Evolutionary conservation across 2,797 vertebrate species (phyloP).

Genomic region (Ceryle rudis): DNA sequence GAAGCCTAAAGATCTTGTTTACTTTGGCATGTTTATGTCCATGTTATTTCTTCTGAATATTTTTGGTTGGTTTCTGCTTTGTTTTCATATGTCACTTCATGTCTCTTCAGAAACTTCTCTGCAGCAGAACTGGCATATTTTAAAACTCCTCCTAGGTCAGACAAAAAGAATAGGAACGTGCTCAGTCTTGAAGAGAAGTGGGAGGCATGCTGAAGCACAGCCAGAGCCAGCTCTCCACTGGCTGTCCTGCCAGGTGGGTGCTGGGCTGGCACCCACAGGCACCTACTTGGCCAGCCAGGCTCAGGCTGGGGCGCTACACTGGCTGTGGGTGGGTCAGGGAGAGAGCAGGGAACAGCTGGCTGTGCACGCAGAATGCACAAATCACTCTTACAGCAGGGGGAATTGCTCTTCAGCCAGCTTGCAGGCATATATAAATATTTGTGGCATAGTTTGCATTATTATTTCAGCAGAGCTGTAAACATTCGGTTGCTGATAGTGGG

Average conservation of each 20-base stretch:
- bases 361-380: rapidly evolving
- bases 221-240: not conserved
- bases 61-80: conserved; percentile 17
- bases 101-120: not conserved
- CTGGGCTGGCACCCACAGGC: not conserved
- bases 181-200: not conserved
- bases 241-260: not conserved
- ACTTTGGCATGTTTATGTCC: conserved; percentile 20
- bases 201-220: not conserved
- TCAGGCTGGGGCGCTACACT: not conserved
- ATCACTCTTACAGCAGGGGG: not conserved
- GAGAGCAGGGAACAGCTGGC: not conserved
- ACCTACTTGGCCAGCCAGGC: not conserved
- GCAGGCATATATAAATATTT: conserved; percentile 63
- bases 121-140: rapidly evolving
- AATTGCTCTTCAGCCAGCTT: not conserved
- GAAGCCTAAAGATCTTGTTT: conserved; percentile 17
- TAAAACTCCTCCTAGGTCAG: not conserved
- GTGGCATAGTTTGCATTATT: conserved; percentile 74
- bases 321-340: not conserved
- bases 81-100: not conserved
- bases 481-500: conserved; percentile 60
- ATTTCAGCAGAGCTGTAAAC: conserved; percentile 76
- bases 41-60: not conserved
- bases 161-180: not conserved